A percentile compares a stretch with the other conserved stretches of the same genome.
These are phyloP conservation scores for Salvelinus namaycush DNA, from an alignment of 2,113 vertebrate genomes.

Conservation along the genomic window DNA sequence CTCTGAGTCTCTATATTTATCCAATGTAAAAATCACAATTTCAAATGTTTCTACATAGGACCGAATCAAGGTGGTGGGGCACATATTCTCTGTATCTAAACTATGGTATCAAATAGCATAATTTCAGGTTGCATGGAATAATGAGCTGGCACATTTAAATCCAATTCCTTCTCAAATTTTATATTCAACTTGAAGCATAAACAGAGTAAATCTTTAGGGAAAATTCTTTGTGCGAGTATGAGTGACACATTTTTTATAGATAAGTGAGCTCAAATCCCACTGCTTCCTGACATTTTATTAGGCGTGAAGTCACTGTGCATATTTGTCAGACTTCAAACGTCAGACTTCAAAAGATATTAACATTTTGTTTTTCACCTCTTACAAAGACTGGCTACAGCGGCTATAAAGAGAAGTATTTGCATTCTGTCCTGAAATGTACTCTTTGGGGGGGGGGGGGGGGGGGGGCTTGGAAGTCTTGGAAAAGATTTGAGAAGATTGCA, in stretches of 20 bases:
- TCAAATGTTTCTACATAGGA: no score
- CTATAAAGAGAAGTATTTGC: background rate
- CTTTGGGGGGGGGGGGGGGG: no score
- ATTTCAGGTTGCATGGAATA: background rate
- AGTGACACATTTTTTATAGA: slow-evolving; percentile 14
- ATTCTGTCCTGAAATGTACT: background rate
- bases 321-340: slow-evolving; percentile 2
- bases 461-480: background rate
- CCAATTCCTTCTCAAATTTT: background rate
- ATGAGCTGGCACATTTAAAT: background rate
- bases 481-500: background rate
- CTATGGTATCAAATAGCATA: no score
- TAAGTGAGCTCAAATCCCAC: slow-evolving; percentile 6
- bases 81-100: background rate
- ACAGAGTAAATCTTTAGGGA: slow-evolving; percentile 5
- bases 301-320: background rate
- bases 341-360: background rate
- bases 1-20: no score
- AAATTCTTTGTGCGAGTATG: background rate
- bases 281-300: slow-evolving; percentile 10
- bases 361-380: background rate
- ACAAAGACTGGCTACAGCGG: background rate
- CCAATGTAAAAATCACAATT: no score
- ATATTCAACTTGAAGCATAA: background rate
- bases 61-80: no score